Evolutionary conservation across 2,797 vertebrate genomes (phyloP), one percentile per base, ranked within the genome.

Genomic region (Mormyrops attenuatus): DNA sequence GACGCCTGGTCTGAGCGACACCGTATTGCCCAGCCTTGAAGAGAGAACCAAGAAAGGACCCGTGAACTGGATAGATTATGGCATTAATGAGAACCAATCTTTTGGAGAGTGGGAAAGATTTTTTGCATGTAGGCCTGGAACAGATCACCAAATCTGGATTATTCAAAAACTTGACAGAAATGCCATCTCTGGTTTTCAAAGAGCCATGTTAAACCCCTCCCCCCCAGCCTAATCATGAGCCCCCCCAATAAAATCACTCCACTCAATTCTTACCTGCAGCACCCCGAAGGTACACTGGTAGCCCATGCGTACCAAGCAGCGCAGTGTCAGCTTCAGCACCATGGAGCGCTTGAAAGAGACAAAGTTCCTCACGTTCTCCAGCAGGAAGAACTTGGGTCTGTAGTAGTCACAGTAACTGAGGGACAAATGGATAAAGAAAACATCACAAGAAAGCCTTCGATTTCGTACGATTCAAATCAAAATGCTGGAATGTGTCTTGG

Each of bases 271-370:
- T 44, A 98, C 98, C 97, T 99, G 98, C 30, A 99, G 95, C 26
- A 99, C 98, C 0, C 98, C 98, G 0, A 99, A 99, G 0, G 98
- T 99, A 90, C 98, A 99, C 95, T 99, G 98, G 92, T 99, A 99
- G 13, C 98, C 98, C 98, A 99, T 99, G 88, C 97, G 96, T 89
- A 99, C 98, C 0, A 99, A 96, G 92, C 98, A 99, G 90, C 98
- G 97, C 20, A 99, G 91, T 0, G 98, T 99, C 88, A 99, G 96
- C 93, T 99, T 99, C 11, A 99, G 94, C 88, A 99, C 98, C 98
- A 99, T 99, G 91, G 98, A 99, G 60, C 96, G 97, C 91, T 99
- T 99, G 94, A 99, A 99, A 4, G 98, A 99, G 6, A 99, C 98
- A 0, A 99, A 99, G 91, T 99, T 99, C 92, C 98, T 95, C 91